Evolutionary conservation across 2,888 invertebrate species (phyloP).

Genomic region (Hyppa rectilinea): DNA sequence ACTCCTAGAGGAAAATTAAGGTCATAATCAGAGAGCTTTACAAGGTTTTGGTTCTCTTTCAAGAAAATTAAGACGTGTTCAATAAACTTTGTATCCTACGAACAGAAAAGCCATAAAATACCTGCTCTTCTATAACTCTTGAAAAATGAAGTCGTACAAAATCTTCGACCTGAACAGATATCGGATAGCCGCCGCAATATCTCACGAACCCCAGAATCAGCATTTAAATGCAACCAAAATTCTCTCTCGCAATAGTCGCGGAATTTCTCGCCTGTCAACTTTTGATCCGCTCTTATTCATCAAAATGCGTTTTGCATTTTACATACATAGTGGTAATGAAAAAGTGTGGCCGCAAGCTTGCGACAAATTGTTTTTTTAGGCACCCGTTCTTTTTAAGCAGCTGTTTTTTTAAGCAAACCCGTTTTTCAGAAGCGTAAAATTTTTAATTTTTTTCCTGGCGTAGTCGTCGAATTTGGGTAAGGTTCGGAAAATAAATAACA

Average conservation of each 20-base stretch:
- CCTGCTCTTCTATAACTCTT: conserved; percentile 4
- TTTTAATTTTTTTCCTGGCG: no score
- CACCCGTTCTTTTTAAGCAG: no score
- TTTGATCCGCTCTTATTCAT: conserved; percentile 73
- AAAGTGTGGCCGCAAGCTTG: conserved; percentile 32
- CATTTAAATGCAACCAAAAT: conserved; percentile 47
- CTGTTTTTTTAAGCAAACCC: no score
- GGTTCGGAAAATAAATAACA: no score
- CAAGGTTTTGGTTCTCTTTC: neutral
- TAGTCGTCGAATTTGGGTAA: neutral
- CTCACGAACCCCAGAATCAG: conserved; percentile 28
- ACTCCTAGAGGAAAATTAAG: neutral
- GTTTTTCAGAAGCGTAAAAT: no score
- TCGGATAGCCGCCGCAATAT: conserved; percentile 22
- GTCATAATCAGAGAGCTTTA: neutral
- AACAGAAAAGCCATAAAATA: conserved; percentile 26
- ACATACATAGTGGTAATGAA: conserved; percentile 64
- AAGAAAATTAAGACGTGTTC: neutral
- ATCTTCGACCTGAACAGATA: conserved; percentile 31
- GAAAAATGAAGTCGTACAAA: conserved; percentile 23
- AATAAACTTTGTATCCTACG: neutral
- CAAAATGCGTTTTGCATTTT: conserved; percentile 73
- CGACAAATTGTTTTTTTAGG: conserved; percentile 30
- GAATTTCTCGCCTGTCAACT: conserved; percentile 75
- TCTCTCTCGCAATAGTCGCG: conserved; percentile 37